phyloP scores from a whole-genome alignment of 2,888 invertebrate genomes.

The Epsilonema sp. region DNA sequence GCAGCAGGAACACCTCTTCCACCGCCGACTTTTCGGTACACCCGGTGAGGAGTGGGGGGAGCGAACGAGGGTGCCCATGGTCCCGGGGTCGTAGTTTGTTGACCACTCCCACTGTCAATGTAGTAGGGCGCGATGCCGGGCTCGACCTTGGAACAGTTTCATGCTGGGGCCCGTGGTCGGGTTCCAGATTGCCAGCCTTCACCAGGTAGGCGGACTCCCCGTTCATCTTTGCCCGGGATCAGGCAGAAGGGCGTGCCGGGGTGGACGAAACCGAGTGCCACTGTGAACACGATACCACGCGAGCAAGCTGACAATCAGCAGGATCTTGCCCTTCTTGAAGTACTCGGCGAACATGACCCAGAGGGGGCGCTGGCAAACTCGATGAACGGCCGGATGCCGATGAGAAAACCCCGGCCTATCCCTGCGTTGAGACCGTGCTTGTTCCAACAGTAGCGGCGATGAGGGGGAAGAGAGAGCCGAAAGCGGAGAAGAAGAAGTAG shows the following conservation, averaged over 20 bases:
- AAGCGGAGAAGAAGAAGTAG: conserved; percentile 97
- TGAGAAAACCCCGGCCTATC: conserved; percentile 43
- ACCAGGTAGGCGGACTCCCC: too few species aligned
- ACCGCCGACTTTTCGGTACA: conserved; percentile 72
- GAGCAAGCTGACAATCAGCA: conserved; percentile 67
- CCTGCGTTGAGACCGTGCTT: conserved; percentile 97
- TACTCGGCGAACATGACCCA: too few species aligned
- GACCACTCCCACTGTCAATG: too few species aligned
- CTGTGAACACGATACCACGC: conserved; percentile 92
- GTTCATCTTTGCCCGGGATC: too few species aligned
- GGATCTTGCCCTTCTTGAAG: conserved; percentile 37
- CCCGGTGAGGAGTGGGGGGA: conserved; percentile 78
- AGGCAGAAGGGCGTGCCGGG: conserved; percentile 55
- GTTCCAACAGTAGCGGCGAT: conserved; percentile 98
- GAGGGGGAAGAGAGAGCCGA: conserved; percentile 87
- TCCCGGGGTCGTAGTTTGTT: too few species aligned
- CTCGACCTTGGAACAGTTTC: too few species aligned
- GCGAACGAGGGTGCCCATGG: too few species aligned
- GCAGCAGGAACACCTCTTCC: conserved; percentile 79
- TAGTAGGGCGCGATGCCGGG: too few species aligned
- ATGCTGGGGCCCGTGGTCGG: too few species aligned
- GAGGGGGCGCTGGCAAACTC: conserved; percentile 92
- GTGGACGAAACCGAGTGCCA: conserved; percentile 81
- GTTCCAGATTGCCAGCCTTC: too few species aligned
- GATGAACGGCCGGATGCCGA: conserved; percentile 85